phyloP scores from a whole-genome alignment of 1,140 invertebrate genomes.

The Sycobia sp. region DNA sequence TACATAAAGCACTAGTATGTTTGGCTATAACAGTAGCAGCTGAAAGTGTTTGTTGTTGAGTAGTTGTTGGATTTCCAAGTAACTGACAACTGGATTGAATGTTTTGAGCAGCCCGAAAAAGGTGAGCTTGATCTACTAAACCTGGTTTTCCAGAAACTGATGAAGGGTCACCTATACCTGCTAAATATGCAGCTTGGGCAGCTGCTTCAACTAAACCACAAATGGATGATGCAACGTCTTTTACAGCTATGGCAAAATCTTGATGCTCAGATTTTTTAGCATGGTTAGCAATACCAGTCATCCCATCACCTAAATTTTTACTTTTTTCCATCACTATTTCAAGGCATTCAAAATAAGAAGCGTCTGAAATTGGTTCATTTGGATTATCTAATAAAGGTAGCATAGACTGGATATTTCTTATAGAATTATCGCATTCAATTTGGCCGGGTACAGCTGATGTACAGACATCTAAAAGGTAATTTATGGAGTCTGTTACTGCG shows the following conservation, averaged over 20 bases:
- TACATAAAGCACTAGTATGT: slow-evolving; percentile 94
- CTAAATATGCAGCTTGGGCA: slow-evolving; percentile 91
- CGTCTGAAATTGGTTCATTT: slow-evolving; percentile 84
- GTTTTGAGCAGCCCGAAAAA: slow-evolving; percentile 84
- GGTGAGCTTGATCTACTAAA: slow-evolving; percentile 89
- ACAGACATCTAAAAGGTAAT: slow-evolving; percentile 80
- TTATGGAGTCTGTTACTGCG: slow-evolving; percentile 91
- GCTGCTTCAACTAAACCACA: slow-evolving; percentile 93
- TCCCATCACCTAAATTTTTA: slow-evolving; percentile 84
- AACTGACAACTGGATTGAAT: slow-evolving; percentile 88
- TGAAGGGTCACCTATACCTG: slow-evolving; percentile 88
- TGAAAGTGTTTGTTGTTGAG: slow-evolving; percentile 83
- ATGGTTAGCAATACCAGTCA: slow-evolving; percentile 92
- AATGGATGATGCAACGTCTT: slow-evolving; percentile 83
- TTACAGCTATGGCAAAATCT: slow-evolving; percentile 85
- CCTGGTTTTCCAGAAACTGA: slow-evolving; percentile 90
- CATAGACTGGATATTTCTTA: slow-evolving; percentile 89
- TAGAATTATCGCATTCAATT: slow-evolving; percentile 95
- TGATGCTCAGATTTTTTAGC: slow-evolving; percentile 88
- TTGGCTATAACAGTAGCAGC: slow-evolving; percentile 95
- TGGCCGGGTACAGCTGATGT: slow-evolving; percentile 81
- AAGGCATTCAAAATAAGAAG: slow-evolving; percentile 92
- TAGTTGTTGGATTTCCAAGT: slow-evolving; percentile 75
- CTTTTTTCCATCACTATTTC: slow-evolving; percentile 94
- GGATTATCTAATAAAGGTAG: slow-evolving; percentile 84